Conservation (phyloP, 2,113 vertebrate species). For the Clinocottus analis region DNA sequence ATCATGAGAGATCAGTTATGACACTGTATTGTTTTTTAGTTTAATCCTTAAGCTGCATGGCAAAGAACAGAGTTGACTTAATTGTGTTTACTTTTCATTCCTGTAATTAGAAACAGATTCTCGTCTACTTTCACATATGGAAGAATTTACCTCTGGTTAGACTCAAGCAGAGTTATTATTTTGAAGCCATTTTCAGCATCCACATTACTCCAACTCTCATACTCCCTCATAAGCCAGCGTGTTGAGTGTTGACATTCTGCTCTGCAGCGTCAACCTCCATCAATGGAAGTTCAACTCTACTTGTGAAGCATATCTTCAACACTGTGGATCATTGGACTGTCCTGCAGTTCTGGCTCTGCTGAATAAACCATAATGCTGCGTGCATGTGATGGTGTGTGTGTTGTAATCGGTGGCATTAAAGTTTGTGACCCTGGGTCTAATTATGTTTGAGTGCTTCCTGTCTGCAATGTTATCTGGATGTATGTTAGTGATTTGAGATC, state of each 20-base stretch:
- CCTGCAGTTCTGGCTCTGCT: neutral
- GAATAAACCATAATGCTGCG: neutral
- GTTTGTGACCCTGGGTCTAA: neutral
- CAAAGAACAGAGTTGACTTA: conserved; percentile 24
- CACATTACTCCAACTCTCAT: neutral
- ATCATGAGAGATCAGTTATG: conserved; percentile 3
- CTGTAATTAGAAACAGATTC: conserved; percentile 56
- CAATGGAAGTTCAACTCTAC: neutral
- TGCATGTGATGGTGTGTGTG: neutral
- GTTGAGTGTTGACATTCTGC: neutral
- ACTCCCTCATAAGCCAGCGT: neutral
- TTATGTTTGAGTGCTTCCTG: conserved; percentile 8
- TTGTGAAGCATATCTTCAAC: neutral
- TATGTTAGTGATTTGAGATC: conserved; percentile 19
- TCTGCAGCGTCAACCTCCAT: neutral
- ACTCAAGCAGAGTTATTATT: conserved; percentile 45
- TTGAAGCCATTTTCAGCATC: conserved; percentile 33
- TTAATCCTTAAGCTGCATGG: conserved; percentile 31
- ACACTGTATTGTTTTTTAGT: neutral
- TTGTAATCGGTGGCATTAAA: neutral
- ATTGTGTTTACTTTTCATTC: conserved; percentile 48
- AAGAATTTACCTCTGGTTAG: conserved; percentile 60
- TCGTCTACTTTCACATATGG: conserved; percentile 55
- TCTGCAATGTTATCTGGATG: neutral
- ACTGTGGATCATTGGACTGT: neutral